Percentiles rank a stretch among this genome's conserved stretches.
These are phyloP conservation scores for Mactromeris polynyma DNA, from an alignment of 2,888 invertebrate genomes.

Conservation along the genomic window DNA sequence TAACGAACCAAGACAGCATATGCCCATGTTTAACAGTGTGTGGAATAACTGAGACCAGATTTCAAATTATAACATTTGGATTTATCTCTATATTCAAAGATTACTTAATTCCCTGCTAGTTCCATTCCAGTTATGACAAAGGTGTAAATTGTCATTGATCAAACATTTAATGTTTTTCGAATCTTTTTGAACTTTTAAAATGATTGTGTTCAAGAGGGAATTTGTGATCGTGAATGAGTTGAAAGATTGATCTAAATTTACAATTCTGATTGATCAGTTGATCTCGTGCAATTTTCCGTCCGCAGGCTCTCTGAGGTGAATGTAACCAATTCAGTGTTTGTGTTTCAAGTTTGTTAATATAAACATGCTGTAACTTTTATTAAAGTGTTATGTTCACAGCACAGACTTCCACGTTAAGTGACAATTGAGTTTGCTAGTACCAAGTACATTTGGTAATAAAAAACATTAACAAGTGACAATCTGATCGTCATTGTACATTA, in stretches of 20 bases:
- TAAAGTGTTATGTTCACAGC: neutral
- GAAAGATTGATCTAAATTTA: neutral
- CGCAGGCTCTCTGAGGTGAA: neutral
- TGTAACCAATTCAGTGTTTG: neutral
- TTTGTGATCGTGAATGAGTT: neutral
- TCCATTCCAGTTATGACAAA: neutral
- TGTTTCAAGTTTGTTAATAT: neutral
- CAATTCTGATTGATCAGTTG: neutral
- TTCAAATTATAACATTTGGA: neutral
- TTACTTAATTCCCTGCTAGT: neutral
- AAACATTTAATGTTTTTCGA: neutral
- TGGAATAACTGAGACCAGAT: conserved; percentile 66
- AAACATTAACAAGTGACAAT: neutral
- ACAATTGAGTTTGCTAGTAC: neutral
- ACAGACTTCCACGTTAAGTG: neutral
- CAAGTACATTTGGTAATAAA: neutral
- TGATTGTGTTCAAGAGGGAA: neutral
- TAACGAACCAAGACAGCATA: conserved; percentile 52
- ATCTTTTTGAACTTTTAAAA: neutral
- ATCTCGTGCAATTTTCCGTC: conserved; percentile 41
- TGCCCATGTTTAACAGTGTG: conserved; percentile 64
- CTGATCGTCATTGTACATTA: neutral
- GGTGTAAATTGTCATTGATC: neutral
- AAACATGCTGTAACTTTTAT: neutral
- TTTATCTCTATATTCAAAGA: neutral